A percentile compares a stretch with the other conserved stretches of the same genome.
Conservation (phyloP, 2,113 vertebrate genomes). For the Ochotona curzoniae region DNA sequence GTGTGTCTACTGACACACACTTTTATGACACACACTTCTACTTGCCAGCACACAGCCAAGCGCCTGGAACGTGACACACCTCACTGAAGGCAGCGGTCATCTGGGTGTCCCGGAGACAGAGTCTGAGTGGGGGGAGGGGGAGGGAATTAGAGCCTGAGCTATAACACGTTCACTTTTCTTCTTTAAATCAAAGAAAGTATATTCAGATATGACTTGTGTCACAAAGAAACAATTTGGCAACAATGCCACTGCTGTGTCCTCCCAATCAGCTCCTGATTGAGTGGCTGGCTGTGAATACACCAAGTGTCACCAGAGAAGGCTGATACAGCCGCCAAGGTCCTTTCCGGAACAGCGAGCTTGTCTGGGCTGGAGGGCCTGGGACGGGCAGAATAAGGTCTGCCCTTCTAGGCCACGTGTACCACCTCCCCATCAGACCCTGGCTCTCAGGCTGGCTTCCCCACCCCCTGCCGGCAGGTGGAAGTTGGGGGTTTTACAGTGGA, state of each 20-base stretch:
- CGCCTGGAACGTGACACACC: too few species aligned
- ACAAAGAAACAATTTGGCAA: background rate
- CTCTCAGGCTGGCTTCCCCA: background rate
- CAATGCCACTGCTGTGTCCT: background rate
- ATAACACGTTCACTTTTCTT: background rate
- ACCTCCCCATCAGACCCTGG: background rate
- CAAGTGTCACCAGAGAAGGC: background rate
- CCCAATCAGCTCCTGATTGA: background rate
- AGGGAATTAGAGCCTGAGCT: slow-evolving; percentile 17
- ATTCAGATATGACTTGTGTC: background rate
- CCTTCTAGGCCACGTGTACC: too few species aligned
- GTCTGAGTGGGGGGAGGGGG: background rate
- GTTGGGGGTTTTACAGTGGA: background rate
- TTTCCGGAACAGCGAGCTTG: background rate
- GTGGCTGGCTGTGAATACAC: background rate
- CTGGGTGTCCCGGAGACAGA: background rate
- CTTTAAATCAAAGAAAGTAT: background rate
- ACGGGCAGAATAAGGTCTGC: too few species aligned
- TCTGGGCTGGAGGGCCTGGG: too few species aligned
- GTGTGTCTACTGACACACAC: background rate
- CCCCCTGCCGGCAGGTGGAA: slow-evolving; percentile 37
- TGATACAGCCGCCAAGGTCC: background rate
- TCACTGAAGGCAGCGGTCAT: background rate
- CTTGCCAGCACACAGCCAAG: background rate
- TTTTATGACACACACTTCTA: too few species aligned